These are phyloP conservation scores for Erithacus rubecula DNA, from an alignment of 2,797 vertebrate species.

Conservation along the genomic window DNA sequence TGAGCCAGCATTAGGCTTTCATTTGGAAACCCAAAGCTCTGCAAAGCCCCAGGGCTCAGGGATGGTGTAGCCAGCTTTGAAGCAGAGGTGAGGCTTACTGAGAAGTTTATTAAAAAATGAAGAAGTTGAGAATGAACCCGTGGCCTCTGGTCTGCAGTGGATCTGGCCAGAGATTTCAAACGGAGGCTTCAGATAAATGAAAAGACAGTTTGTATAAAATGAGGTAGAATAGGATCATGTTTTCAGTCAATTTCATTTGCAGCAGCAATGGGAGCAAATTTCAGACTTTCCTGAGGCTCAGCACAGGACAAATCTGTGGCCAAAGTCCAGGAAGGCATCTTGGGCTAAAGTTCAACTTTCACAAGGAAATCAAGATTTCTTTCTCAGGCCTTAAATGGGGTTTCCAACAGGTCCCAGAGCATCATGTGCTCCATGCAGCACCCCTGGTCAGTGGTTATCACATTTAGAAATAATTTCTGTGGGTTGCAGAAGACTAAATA, in stretches of 20 bases:
- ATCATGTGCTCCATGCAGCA: neutral
- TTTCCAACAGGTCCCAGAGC: neutral
- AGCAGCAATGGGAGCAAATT: neutral
- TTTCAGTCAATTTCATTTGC: neutral
- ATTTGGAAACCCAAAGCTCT: constrained; percentile 11
- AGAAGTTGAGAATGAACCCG: neutral
- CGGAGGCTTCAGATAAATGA: neutral
- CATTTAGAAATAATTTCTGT: neutral
- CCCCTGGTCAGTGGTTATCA: neutral
- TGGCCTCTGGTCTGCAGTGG: neutral
- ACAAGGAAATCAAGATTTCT: neutral
- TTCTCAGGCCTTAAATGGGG: neutral
- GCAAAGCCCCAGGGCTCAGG: neutral
- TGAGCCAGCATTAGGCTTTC: neutral
- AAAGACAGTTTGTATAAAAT: neutral
- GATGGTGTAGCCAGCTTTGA: neutral
- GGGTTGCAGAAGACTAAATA: neutral
- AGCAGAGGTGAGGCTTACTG: neutral
- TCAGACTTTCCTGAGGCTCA: neutral
- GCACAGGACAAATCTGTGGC: neutral
- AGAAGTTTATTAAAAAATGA: constrained; percentile 5
- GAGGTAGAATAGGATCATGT: neutral
- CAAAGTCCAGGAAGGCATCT: neutral
- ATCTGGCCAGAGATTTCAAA: neutral
- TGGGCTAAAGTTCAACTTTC: neutral